Percentiles rank a stretch among this genome's conserved stretches.
phyloP scores from a whole-genome alignment of 1,140 invertebrate genomes.

The Lepidurus arcticus region DNA sequence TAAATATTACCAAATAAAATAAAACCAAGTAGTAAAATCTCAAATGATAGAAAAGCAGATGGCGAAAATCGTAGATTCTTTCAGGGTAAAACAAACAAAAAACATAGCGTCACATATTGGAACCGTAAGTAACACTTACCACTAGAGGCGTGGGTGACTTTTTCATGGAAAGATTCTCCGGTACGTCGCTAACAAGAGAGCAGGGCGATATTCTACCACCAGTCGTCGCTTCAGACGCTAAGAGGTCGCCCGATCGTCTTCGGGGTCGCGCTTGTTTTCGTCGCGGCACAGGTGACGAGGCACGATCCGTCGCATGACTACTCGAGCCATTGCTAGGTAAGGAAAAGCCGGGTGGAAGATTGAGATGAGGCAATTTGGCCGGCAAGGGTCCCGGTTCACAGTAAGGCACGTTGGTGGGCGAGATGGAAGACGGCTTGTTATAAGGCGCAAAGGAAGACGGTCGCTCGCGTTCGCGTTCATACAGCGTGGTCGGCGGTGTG shows the following conservation, averaged over 20 bases:
- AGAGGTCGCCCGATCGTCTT: conserved; percentile 66
- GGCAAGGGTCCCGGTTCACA: conserved; percentile 4
- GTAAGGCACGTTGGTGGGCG: neutral
- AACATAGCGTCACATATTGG: too few relatives aligned
- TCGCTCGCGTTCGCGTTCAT: neutral
- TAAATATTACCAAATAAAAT: too few relatives aligned
- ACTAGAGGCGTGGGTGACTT: conserved; percentile 34
- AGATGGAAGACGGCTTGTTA: neutral
- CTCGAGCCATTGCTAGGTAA: conserved; percentile 23
- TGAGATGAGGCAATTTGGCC: conserved; percentile 21
- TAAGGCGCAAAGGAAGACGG: neutral
- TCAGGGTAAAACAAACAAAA: too few relatives aligned
- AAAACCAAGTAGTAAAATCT: too few relatives aligned
- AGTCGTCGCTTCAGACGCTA: conserved; percentile 49
- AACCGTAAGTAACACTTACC: neutral
- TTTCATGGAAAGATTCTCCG: conserved; percentile 39
- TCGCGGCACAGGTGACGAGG: conserved; percentile 29
- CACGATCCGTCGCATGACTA: neutral
- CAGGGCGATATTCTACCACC: conserved; percentile 50
- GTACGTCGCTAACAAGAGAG: conserved; percentile 40
- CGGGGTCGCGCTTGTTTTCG: conserved; percentile 58
- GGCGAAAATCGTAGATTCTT: too few relatives aligned
- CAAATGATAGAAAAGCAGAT: too few relatives aligned
- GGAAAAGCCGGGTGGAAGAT: neutral
- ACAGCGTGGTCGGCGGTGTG: neutral